Base-by-base conservation (phyloP, 2,797 vertebrate species). In the Dendrocincla fuliginosa region DNA sequence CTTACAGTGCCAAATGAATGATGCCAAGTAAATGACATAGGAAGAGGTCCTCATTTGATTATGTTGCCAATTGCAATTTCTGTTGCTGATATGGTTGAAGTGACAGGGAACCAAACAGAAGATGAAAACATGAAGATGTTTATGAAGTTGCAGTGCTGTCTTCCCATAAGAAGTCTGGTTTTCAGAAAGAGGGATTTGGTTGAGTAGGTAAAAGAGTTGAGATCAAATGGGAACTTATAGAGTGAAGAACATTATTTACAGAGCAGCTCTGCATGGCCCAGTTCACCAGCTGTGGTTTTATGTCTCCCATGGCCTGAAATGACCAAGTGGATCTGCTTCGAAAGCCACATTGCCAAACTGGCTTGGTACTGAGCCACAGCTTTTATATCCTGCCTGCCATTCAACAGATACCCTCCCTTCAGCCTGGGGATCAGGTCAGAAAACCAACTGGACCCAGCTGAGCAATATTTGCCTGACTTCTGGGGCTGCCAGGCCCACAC, bases 21-120 rank as follows among this genome's bases (percentile, higher is more conserved):
- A 50, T 93, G 95, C 91, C 96, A 94, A 94, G 57, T 89, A 93
- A 88, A 87, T 79, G 86, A 84, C 90, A 76, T 13, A 81, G 82
- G 50, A 83, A 85, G 71, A 87, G 49, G 39, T 78, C 65, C 46
- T 89, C 37, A 6, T 53, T 25, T 6, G 16, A 90, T 27, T 46
- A 32, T 16, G 47, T 25, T 84, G 60, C 44, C 88, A 85, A 13
- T n/a, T 85, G 49, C 64, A 77, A 25, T 74, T 85, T 81, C 68
- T 94, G 60, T 81, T 83, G 18, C 78, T 77, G 92, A 65, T 89
- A 73, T 70, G 41, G 82, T 63, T 91, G 63, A 44, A 75, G 55
- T 8, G 57, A 71, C 49, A 78, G 60, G 49, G 18, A 92, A 77
- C 33, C 35, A 81, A 91, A 68, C 15, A 85, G 52, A 67, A 86